These are phyloP conservation scores for Notodonta dromedarius DNA, from an alignment of 2,888 invertebrate species.

Conservation along the genomic window DNA sequence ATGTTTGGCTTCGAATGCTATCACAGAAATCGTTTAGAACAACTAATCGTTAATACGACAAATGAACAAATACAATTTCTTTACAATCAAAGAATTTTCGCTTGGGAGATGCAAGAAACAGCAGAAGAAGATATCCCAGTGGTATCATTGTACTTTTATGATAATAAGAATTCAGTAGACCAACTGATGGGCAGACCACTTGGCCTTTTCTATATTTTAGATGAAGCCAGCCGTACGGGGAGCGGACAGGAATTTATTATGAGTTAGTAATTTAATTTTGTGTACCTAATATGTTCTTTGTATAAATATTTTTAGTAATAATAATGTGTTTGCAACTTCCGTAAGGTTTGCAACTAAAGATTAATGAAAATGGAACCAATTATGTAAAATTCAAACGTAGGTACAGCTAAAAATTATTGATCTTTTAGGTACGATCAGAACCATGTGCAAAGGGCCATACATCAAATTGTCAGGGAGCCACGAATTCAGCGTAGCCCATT, in stretches of 20 bases:
- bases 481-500: slow-evolving; percentile 94
- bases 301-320: too few relatives aligned
- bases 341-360: too few relatives aligned
- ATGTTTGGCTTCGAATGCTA: slow-evolving; percentile 97
- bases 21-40: slow-evolving; percentile 92
- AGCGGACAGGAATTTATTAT: slow-evolving; percentile 89
- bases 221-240: slow-evolving; percentile 92
- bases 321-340: too few relatives aligned
- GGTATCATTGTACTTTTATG: slow-evolving; percentile 91
- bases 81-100: slow-evolving; percentile 95
- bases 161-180: slow-evolving; percentile 95
- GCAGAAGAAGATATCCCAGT: slow-evolving; percentile 91
- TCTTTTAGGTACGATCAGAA: slow-evolving; percentile 83
- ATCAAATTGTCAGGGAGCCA: slow-evolving; percentile 84
- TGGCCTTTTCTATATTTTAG: slow-evolving; percentile 93
- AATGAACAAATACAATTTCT: slow-evolving; percentile 98
- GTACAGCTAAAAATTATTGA: background rate
- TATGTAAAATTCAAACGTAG: background rate
- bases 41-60: slow-evolving; percentile 93
- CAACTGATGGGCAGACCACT: slow-evolving; percentile 93
- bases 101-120: slow-evolving; percentile 94
- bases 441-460: slow-evolving; percentile 80
- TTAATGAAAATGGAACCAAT: background rate
- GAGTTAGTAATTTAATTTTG: slow-evolving; percentile 76
- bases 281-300: background rate